These are phyloP conservation scores for Cladopsammia gracilis DNA, from an alignment of 64 coral and sea anemone genomes.

Conservation along the genomic window DNA sequence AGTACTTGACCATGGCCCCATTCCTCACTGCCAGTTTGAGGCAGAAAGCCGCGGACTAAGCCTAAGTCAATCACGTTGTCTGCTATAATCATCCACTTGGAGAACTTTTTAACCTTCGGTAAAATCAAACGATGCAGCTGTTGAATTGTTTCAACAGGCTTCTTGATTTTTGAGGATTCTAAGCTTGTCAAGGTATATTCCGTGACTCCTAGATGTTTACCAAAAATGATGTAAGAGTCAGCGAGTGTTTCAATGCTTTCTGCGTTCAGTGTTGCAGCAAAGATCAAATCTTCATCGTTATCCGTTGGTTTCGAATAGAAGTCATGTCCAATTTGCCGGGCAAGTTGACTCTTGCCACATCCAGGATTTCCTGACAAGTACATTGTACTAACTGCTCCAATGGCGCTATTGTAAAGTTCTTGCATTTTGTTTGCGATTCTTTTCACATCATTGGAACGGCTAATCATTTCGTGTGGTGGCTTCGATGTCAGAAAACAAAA, in stretches of 20 bases:
- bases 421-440: not conserved
- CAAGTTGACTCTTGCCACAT: not conserved
- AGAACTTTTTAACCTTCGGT: not conserved
- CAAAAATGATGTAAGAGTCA: slow-evolving; percentile 20
- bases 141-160: not conserved
- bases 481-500: not conserved
- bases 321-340: not conserved
- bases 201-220: not conserved
- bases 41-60: not conserved
- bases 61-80: not conserved
- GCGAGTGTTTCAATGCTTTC: not conserved
- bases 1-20: slow-evolving; percentile 9
- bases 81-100: slow-evolving; percentile 3
- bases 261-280: not conserved
- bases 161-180: not conserved
- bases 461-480: not conserved
- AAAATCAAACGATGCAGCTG: not conserved
- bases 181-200: not conserved
- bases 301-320: not conserved
- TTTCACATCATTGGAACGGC: not conserved
- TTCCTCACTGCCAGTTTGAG: not conserved
- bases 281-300: not conserved
- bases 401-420: not conserved
- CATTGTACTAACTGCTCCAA: not conserved
- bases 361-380: too few relatives aligned